Percentiles rank a stretch among this genome's conserved stretches.
Evolutionary conservation across 1,140 invertebrate species (phyloP).

Genomic region (Tetramorium alpestre): DNA sequence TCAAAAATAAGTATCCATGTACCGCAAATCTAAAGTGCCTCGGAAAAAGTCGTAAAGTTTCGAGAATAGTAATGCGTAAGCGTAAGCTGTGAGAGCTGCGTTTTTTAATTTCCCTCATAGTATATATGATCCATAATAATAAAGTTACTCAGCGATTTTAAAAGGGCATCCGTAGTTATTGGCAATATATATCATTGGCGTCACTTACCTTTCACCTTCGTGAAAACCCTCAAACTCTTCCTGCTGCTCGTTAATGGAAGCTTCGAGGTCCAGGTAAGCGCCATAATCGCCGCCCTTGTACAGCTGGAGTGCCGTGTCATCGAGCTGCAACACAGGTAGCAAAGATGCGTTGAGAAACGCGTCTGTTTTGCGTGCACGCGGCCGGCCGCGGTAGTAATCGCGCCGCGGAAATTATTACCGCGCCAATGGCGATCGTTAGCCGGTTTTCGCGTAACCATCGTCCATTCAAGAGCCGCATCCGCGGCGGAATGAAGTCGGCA

Average conservation of each 20-base stretch:
- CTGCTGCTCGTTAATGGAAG: conserved; percentile 96
- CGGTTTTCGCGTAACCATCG: conserved; percentile 68
- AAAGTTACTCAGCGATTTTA: neutral
- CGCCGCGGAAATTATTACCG: conserved; percentile 46
- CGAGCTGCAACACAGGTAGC: conserved; percentile 91
- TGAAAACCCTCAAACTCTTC: conserved; percentile 98
- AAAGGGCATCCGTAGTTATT: neutral
- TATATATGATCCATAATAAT: neutral
- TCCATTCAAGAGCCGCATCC: conserved; percentile 53
- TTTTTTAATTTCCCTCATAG: neutral
- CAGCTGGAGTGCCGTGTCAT: conserved; percentile 97
- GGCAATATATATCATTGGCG: neutral
- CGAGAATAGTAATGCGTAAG: neutral
- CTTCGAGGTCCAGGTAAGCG: conserved; percentile 98
- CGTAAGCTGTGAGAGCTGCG: neutral
- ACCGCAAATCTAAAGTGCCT: neutral
- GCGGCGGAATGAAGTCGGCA: neutral
- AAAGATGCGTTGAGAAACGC: conserved; percentile 3
- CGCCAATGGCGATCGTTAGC: conserved; percentile 41
- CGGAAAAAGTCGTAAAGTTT: neutral
- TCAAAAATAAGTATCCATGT: neutral
- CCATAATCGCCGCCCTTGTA: conserved; percentile 98
- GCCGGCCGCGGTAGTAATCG: conserved; percentile 18
- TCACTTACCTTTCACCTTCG: conserved; percentile 92
- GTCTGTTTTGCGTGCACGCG: conserved; percentile 32